Conservation (phyloP, 2,113 vertebrate species). For the Uropsilus gracilis region DNA sequence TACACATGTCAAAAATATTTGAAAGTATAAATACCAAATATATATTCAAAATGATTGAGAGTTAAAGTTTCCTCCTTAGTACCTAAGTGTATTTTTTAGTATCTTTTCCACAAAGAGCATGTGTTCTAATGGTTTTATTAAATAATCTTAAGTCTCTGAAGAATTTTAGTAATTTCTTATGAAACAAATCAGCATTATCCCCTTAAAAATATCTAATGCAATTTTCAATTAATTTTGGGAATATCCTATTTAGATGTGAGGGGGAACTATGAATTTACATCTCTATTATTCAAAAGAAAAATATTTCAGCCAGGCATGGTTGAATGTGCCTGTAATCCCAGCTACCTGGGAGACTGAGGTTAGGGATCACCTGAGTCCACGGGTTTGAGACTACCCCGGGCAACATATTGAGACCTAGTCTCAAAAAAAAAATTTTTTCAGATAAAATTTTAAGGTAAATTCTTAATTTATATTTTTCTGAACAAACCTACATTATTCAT, state of each 20-base stretch:
- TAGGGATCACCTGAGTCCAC: no score
- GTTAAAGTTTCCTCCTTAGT: not conserved
- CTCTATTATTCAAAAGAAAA: not conserved
- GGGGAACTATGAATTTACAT: not conserved
- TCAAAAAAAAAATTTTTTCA: not conserved
- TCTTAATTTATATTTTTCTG: constrained; percentile 26
- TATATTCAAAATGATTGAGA: not conserved
- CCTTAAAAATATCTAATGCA: not conserved
- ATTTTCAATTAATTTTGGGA: constrained; percentile 20
- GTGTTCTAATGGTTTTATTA: constrained; percentile 3
- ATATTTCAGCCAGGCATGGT: not conserved
- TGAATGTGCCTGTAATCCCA: no score
- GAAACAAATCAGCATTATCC: not conserved
- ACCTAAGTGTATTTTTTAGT: not conserved
- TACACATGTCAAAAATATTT: not conserved
- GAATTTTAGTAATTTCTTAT: not conserved
- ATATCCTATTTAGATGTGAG: not conserved
- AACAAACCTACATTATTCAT: constrained; percentile 8
- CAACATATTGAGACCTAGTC: no score
- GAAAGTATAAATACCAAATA: not conserved
- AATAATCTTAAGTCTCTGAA: not conserved
- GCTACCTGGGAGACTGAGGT: no score
- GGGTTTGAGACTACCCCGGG: no score
- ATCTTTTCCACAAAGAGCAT: constrained; percentile 17
- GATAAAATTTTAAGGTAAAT: constrained; percentile 23